A percentile compares a stretch with the other conserved stretches of the same genome.
Conservation (phyloP, 1,140 invertebrate genomes). For the Euura lappo region DNA sequence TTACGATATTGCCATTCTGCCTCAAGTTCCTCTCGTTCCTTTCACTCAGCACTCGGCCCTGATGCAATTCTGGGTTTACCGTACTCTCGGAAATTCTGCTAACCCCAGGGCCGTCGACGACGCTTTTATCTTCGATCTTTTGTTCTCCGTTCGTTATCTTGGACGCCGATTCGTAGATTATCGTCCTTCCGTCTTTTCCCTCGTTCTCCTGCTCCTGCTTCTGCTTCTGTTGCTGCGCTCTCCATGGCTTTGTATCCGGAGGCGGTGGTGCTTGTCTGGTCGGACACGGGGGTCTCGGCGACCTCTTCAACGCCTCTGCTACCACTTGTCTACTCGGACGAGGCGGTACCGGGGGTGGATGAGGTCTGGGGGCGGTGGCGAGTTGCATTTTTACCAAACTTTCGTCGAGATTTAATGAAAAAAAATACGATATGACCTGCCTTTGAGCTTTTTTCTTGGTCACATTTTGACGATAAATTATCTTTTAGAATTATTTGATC, state of each 20-base stretch:
- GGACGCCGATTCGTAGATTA: constrained; percentile 37
- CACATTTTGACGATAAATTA: no score
- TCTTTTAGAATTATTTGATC: no score
- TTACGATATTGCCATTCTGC: constrained; percentile 11
- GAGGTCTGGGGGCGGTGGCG: constrained; percentile 50
- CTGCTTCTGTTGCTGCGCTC: constrained; percentile 44
- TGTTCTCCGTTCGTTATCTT: constrained; percentile 19
- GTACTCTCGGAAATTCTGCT: constrained; percentile 22
- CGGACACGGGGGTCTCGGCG: constrained; percentile 61
- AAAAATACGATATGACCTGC: no score
- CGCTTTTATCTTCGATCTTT: constrained; percentile 16
- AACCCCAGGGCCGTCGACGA: constrained; percentile 7
- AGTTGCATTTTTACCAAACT: constrained; percentile 46
- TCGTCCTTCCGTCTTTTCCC: constrained; percentile 30
- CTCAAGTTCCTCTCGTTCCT: constrained; percentile 12
- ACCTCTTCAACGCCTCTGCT: constrained; percentile 72
- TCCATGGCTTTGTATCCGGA: constrained; percentile 57
- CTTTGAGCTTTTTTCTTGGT: no score
- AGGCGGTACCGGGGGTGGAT: constrained; percentile 76
- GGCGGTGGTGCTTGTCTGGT: constrained; percentile 58
- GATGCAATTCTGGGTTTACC: constrained; percentile 9
- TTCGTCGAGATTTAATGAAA: no score
- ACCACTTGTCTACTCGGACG: constrained; percentile 72
- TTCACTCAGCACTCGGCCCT: constrained; percentile 1
- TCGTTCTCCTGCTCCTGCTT: constrained; percentile 36